Evolutionary conservation across 2,113 vertebrate species (phyloP).

Genomic region (Rallus limicola): DNA sequence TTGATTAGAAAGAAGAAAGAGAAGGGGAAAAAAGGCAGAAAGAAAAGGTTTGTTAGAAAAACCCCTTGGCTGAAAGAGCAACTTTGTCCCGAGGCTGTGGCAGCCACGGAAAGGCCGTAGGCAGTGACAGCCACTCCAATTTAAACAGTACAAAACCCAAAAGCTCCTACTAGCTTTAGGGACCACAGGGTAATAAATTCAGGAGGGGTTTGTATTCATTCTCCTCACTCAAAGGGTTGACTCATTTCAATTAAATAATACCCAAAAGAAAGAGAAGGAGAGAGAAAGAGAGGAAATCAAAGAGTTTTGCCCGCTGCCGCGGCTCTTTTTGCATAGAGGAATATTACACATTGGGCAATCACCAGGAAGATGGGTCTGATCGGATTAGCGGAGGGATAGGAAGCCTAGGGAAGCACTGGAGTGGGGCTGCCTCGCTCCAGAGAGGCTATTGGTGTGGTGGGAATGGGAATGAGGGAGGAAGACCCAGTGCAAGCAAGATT

Average conservation of each 20-base stretch:
- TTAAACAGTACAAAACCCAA: slow-evolving; percentile 40
- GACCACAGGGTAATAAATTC: slow-evolving; percentile 22
- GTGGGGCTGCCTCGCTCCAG: background rate
- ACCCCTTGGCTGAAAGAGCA: background rate
- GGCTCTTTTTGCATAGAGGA: background rate
- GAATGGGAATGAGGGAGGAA: background rate
- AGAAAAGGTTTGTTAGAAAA: slow-evolving; percentile 55
- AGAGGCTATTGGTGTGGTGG: background rate
- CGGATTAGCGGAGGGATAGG: background rate
- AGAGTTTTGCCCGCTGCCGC: background rate
- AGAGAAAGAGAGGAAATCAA: background rate
- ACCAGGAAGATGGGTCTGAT: background rate
- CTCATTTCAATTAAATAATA: slow-evolving; percentile 61
- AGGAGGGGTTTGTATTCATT: slow-evolving; percentile 27
- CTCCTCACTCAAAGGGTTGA: slow-evolving; percentile 45
- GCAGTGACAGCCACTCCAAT: slow-evolving; percentile 53
- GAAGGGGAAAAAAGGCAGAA: background rate
- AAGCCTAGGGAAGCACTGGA: background rate
- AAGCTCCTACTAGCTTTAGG: slow-evolving; percentile 20
- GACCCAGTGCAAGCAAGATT: background rate
- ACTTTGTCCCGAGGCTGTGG: slow-evolving; percentile 6
- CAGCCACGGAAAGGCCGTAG: background rate
- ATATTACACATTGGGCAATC: background rate
- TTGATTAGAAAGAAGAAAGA: slow-evolving; percentile 52
- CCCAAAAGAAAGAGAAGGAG: background rate